A percentile compares a stretch with the other conserved stretches of the same genome.
phyloP scores from a whole-genome alignment of 2,888 invertebrate species.

The Sepiola atlantica region DNA sequence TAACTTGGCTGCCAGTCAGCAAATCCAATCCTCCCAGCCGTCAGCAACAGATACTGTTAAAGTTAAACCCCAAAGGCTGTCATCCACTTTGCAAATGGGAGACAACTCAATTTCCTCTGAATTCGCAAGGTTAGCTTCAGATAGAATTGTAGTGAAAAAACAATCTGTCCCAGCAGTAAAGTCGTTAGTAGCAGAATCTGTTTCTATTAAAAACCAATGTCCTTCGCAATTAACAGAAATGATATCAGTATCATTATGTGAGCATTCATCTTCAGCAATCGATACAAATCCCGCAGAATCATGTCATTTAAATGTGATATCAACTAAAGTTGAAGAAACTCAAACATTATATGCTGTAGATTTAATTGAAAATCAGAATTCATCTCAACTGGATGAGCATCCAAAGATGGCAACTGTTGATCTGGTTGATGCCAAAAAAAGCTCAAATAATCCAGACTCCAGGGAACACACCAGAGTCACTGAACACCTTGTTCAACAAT shows the following conservation, averaged over 20 bases:
- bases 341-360: neutral
- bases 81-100: neutral
- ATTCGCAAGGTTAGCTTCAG: neutral
- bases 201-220: neutral
- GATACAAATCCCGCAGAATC: neutral
- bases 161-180: neutral
- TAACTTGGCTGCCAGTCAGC: neutral
- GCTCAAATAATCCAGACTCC: neutral
- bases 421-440: neutral
- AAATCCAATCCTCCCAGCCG: neutral
- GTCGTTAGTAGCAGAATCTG: neutral
- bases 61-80: neutral
- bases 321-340: neutral
- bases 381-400: neutral
- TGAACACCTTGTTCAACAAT: neutral
- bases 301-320: neutral
- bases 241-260: no score
- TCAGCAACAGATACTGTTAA: neutral
- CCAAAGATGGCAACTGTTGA: neutral
- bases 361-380: neutral
- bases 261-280: neutral
- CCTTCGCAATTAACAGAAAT: neutral
- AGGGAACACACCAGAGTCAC: neutral
- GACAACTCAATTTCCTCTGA: neutral
- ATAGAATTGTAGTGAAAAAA: neutral